Conservation (phyloP, 1,140 invertebrate genomes). For the Orius insidiosus region DNA sequence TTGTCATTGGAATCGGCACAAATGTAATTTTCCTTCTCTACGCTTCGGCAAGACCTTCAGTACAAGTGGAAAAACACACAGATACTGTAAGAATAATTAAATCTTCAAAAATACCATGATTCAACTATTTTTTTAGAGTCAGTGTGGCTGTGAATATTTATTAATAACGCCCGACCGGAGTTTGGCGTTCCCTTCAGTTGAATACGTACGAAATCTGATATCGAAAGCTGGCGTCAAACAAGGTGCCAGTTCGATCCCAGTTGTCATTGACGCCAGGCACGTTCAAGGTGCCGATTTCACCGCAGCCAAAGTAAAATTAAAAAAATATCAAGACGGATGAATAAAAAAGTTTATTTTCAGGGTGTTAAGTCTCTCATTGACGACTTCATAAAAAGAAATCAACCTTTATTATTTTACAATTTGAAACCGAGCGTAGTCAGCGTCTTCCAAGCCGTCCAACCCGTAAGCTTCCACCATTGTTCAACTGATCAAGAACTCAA, state of each 20-base stretch:
- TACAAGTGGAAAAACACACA: slow-evolving; percentile 32
- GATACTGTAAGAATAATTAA: slow-evolving; percentile 18
- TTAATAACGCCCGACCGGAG: slow-evolving; percentile 52
- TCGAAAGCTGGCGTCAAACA: slow-evolving; percentile 46
- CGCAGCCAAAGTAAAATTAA: slow-evolving; percentile 40
- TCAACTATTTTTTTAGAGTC: slow-evolving; percentile 27
- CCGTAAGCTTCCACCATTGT: slow-evolving; percentile 44
- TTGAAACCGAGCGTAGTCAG: slow-evolving; percentile 49
- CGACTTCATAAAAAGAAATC: slow-evolving; percentile 51
- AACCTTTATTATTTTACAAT: slow-evolving; percentile 55
- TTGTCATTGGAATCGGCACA: slow-evolving; percentile 51
- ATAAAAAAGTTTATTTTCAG: slow-evolving; percentile 26
- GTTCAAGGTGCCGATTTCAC: slow-evolving; percentile 61
- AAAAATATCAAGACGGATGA: neutral
- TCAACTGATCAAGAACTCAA: slow-evolving; percentile 41
- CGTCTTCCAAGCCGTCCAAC: slow-evolving; percentile 51
- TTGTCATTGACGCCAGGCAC: slow-evolving; percentile 58
- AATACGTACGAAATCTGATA: slow-evolving; percentile 54
- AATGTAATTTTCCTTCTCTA: slow-evolving; percentile 55
- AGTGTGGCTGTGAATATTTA: slow-evolving; percentile 43
- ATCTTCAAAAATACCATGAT: slow-evolving; percentile 12
- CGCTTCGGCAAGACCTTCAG: slow-evolving; percentile 49
- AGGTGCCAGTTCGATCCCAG: slow-evolving; percentile 36
- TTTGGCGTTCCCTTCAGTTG: slow-evolving; percentile 56
- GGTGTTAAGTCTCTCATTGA: slow-evolving; percentile 55